phyloP scores from a whole-genome alignment of 37 sponge, comb jelly and placozoan species.

The Chondrosia reniformis region DNA sequence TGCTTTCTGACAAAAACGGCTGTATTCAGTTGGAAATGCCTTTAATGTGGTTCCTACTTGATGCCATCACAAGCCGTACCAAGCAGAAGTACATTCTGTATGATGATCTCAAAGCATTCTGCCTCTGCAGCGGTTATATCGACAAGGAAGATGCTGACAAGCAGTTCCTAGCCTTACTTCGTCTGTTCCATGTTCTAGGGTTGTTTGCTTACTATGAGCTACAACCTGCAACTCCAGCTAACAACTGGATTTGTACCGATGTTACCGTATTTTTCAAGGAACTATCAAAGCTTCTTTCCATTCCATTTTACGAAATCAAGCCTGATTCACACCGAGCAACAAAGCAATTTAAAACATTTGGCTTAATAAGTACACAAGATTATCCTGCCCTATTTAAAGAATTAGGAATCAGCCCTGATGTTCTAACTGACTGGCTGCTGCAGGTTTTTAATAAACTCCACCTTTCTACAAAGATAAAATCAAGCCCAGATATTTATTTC shows the following conservation, averaged over 20 bases:
- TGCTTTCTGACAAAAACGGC: no score
- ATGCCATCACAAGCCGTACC: not conserved
- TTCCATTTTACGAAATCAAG: not conserved
- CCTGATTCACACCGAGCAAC: no score
- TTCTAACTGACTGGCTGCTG: not conserved
- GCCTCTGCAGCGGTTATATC: not conserved
- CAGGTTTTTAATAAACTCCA: no score
- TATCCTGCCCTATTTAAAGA: not conserved
- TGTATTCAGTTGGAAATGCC: not conserved
- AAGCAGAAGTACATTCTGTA: not conserved
- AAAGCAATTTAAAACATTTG: not conserved
- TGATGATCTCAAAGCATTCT: not conserved
- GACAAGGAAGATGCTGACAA: not conserved
- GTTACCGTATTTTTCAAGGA: not conserved
- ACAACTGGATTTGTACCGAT: not conserved
- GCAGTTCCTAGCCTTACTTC: not conserved
- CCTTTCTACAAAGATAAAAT: no score
- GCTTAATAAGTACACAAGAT: not conserved
- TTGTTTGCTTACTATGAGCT: conserved; percentile 2
- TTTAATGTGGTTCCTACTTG: not conserved
- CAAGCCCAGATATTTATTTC: no score
- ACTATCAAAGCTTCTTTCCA: not conserved
- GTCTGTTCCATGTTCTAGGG: not conserved
- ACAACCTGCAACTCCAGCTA: not conserved
- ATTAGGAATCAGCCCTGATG: not conserved